phyloP scores from a whole-genome alignment of 2,797 vertebrate genomes.

The Periophthalmus magnuspinnatus region DNA sequence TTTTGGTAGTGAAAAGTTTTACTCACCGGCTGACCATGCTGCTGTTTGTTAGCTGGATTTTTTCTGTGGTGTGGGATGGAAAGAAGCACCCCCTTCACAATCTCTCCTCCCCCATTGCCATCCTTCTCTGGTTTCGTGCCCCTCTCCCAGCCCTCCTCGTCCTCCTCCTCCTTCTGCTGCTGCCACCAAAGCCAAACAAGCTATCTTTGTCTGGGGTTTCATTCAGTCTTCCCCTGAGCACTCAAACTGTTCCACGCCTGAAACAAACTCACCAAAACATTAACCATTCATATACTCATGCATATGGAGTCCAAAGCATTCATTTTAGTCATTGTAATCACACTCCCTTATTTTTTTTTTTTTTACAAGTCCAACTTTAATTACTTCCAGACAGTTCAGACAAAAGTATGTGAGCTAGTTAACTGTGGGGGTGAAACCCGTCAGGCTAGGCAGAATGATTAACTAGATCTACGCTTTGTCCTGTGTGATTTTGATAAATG shows the following conservation, averaged over 20 bases:
- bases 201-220: constrained; percentile 61
- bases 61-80: constrained; percentile 48
- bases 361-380: constrained; percentile 32
- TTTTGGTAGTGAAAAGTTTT: neutral
- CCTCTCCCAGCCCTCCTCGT: neutral
- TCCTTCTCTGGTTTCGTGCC: constrained; percentile 13
- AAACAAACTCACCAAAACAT: neutral
- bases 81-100: constrained; percentile 21
- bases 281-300: neutral
- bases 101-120: constrained; percentile 29
- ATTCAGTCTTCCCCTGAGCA: constrained; percentile 50
- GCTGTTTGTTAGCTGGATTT: constrained; percentile 38
- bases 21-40: constrained; percentile 76
- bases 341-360: neutral
- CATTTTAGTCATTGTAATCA: neutral
- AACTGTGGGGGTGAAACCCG: neutral
- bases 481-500: constrained; percentile 22
- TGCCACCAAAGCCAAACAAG: constrained; percentile 51
- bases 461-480: neutral
- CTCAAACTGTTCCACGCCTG: constrained; percentile 25
- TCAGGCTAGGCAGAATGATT: constrained; percentile 8
- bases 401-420: constrained; percentile 40
- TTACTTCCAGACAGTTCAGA: constrained; percentile 55
- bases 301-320: neutral
- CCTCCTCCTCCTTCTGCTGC: constrained; percentile 1